A percentile compares a stretch with the other conserved stretches of the same genome.
phyloP scores from a whole-genome alignment of 2,797 vertebrate genomes.

The Darevskia mixta region DNA sequence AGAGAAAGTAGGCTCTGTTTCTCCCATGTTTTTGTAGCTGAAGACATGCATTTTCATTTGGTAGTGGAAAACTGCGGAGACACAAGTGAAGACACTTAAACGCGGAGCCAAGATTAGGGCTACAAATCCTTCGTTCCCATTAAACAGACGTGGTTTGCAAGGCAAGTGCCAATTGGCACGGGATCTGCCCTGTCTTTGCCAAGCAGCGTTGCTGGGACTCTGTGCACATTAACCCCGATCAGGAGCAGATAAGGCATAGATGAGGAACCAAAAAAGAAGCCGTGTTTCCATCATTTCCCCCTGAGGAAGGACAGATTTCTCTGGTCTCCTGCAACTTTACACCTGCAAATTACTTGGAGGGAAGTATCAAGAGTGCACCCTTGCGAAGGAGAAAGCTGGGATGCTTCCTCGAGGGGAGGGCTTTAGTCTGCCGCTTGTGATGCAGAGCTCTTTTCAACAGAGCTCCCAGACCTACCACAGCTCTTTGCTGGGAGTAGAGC shows the following conservation, averaged over 20 bases:
- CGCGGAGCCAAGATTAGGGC: no score
- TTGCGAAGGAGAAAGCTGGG: background rate
- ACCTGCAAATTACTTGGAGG: background rate
- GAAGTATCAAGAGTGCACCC: background rate
- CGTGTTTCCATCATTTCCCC: background rate
- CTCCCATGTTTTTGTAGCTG: slow-evolving; percentile 81
- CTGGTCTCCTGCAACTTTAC: background rate
- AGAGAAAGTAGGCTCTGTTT: slow-evolving; percentile 85
- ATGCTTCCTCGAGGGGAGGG: background rate
- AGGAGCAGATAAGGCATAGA: background rate
- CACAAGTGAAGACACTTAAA: slow-evolving; percentile 21
- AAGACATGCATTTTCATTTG: slow-evolving; percentile 99
- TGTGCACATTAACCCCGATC: no score
- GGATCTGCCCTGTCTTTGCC: no score
- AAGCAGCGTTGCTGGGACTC: no score
- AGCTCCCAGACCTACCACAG: background rate
- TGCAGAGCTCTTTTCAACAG: background rate
- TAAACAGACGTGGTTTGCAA: no score
- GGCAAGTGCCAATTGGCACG: no score
- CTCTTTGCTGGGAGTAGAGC: background rate
- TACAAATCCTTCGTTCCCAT: no score
- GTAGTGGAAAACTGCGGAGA: slow-evolving; percentile 90
- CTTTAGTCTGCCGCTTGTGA: background rate
- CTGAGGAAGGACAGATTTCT: background rate
- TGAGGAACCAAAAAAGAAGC: background rate